These are phyloP conservation scores for Macaria liturata DNA, from an alignment of 2,888 invertebrate genomes.

Conservation along the genomic window DNA sequence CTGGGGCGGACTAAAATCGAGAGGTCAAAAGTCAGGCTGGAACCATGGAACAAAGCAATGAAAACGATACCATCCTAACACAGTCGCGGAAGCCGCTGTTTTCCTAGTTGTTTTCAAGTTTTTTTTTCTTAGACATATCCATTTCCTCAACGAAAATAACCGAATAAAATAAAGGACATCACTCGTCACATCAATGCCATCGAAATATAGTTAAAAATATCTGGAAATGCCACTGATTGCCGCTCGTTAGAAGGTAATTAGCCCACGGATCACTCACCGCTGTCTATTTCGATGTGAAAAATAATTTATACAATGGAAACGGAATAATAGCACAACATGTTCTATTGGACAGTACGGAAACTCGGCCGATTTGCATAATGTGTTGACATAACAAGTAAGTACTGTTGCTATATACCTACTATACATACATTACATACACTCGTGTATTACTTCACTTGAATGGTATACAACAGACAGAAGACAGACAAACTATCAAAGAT, in stretches of 20 bases:
- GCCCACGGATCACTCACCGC: conserved; percentile 75
- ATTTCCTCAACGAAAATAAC: conserved; percentile 77
- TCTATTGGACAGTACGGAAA: conserved; percentile 30
- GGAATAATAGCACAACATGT: conserved; percentile 53
- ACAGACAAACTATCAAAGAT: too few relatives aligned
- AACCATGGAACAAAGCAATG: conserved; percentile 39
- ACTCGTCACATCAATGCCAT: conserved; percentile 66
- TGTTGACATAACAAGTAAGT: too few relatives aligned
- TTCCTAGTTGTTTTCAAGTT: conserved; percentile 47
- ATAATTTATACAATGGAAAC: conserved; percentile 50
- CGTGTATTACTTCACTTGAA: too few relatives aligned
- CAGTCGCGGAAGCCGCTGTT: conserved; percentile 72
- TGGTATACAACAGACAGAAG: too few relatives aligned
- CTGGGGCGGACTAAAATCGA: conserved; percentile 20
- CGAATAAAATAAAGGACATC: conserved; percentile 78
- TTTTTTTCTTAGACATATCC: conserved; percentile 75
- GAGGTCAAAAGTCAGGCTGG: conserved; percentile 34
- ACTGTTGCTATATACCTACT: too few relatives aligned
- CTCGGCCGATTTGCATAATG: neutral
- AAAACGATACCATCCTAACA: conserved; percentile 60
- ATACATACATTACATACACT: too few relatives aligned
- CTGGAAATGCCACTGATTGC: conserved; percentile 70
- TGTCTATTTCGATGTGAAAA: conserved; percentile 61
- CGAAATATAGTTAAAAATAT: conserved; percentile 56
- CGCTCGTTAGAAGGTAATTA: conserved; percentile 81